These are phyloP conservation scores for Tetrapedia diversipes DNA, from an alignment of 2,888 invertebrate genomes.

Conservation along the genomic window DNA sequence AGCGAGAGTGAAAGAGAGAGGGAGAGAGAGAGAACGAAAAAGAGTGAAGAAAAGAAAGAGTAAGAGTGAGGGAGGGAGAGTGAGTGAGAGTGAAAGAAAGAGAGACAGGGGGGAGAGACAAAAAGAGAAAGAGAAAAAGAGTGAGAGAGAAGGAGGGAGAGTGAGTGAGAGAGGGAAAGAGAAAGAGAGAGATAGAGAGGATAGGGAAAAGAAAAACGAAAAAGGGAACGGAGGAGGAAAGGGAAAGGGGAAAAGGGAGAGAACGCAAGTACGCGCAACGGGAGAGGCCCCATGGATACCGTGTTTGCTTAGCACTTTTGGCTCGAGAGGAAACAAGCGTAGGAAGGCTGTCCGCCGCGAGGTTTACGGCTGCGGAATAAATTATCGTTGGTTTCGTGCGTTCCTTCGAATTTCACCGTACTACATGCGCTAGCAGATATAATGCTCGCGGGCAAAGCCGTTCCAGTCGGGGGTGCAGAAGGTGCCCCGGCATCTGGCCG, in stretches of 20 bases:
- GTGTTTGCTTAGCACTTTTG: conserved; percentile 73
- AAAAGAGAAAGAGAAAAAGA: conserved; percentile 12
- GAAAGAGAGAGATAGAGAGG: conserved; percentile 9
- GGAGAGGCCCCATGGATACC: conserved; percentile 64
- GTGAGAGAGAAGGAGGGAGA: conserved; percentile 8
- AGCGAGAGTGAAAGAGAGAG: conserved; percentile 15
- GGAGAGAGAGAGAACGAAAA: neutral
- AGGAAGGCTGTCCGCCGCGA: conserved; percentile 67
- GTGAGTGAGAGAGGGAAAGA: conserved; percentile 36
- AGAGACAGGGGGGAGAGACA: conserved; percentile 43
- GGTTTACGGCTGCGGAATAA: conserved; percentile 75
- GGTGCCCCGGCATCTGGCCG: too few relatives aligned
- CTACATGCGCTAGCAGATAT: conserved; percentile 38
- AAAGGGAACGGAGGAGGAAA: neutral
- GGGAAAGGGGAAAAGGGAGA: conserved; percentile 10
- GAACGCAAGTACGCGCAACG: conserved; percentile 46
- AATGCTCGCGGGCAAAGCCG: conserved; percentile 33
- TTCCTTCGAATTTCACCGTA: conserved; percentile 66
- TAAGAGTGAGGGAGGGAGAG: neutral
- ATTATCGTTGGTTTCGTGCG: conserved; percentile 72
- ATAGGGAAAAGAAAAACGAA: conserved; percentile 3
- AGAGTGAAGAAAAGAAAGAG: neutral
- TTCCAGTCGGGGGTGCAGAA: too few relatives aligned
- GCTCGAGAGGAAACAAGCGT: conserved; percentile 70
- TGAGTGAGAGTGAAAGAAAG: conserved; percentile 34